Conservation (phyloP, 2,888 invertebrate genomes). For the Metacarcinus magister region DNA sequence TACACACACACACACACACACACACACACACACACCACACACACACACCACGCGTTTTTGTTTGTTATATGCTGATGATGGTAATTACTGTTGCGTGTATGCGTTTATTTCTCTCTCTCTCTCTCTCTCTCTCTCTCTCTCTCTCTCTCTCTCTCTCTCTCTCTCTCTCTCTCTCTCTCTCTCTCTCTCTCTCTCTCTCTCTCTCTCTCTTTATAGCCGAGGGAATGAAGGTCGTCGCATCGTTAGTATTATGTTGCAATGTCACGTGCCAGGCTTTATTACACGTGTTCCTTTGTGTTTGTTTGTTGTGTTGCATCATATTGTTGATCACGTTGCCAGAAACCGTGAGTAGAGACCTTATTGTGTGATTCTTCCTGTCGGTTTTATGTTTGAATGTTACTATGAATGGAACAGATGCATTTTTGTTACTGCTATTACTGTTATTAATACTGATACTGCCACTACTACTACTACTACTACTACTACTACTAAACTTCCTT, state of each 20-base stretch:
- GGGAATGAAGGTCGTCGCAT: background rate
- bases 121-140: constrained; percentile 26
- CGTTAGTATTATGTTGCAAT: background rate
- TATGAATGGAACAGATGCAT: background rate
- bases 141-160: constrained; percentile 26
- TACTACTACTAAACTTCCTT: background rate
- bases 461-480: background rate
- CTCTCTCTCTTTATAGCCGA: background rate
- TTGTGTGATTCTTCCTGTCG: background rate
- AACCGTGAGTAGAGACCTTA: background rate
- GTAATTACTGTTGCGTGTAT: background rate
- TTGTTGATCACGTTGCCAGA: background rate
- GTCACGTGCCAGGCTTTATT: constrained; percentile 4
- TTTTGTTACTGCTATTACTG: background rate
- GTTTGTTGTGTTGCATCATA: background rate
- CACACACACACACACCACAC: no score
- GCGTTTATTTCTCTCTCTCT: background rate
- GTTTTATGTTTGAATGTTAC: background rate
- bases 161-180: constrained; percentile 26
- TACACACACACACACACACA: no score
- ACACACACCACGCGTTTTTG: no score
- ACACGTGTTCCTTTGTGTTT: background rate
- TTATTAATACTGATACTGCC: background rate
- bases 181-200: constrained; percentile 8
- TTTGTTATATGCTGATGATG: background rate